Base-by-base conservation (phyloP, 2,888 invertebrate genomes). In the Parnassius smintheus region DNA sequence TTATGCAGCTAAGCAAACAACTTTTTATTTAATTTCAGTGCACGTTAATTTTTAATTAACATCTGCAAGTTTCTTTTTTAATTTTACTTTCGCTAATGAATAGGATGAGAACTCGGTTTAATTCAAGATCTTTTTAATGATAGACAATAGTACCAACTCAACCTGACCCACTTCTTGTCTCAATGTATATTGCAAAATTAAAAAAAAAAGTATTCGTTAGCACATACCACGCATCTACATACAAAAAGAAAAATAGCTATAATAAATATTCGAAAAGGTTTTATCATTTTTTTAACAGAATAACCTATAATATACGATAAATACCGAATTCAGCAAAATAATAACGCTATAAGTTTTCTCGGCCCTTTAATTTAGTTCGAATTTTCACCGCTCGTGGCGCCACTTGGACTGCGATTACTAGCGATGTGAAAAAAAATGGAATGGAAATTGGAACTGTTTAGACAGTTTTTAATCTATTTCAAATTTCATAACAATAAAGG, bases 321-420 rank as follows among this genome's bases (percentile, higher is more conserved):
- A 35, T 35, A 35, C 35, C 0, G 25, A 7, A 35, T 7, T 35
- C 35, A 35, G 35, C 35, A 2, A 35, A 35, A 7, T 35, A 7
- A 35, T 35, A 35, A 35, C 4, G 35, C 35, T 35, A 35, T 35
- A 35, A 35, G 7, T 35, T 35, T 35, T 35, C 35, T 35, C 4
- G 35, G 35, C 13, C 1, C 4, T 49, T 64, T 62, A 35, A 53
- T 42, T 52, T 65, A 74, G 72, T 77, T 69, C 69, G 56, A 9
- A 61, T 76, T 76, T 75, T 70, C 79, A 73, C 76, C 80, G 62
- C 69, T n/a, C 59, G 73, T 44, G 71, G 79, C 77, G 76, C 75
- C 66, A 71, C 67, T 45, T 59, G 35, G 25, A 68, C 66, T 65
- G 62, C 69, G 49, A n/a, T n/a, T 13, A n/a, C 48, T 13, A 48